A percentile compares a stretch with the other conserved stretches of the same genome.
phyloP scores from a whole-genome alignment of 2,797 vertebrate species.

The Enteromius unitaeniatus region DNA sequence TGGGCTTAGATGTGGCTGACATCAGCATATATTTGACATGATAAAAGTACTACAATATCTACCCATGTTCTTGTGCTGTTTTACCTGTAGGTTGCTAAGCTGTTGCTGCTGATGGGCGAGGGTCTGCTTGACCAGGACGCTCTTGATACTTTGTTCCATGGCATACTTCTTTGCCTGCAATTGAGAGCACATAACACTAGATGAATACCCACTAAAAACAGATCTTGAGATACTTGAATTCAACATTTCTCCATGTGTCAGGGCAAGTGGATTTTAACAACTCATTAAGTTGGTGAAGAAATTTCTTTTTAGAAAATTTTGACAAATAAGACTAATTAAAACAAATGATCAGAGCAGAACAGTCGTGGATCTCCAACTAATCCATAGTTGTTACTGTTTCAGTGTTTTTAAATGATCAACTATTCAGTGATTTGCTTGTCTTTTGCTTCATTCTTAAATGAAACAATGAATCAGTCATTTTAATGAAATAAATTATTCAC shows the following conservation, averaged over 20 bases:
- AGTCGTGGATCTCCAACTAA: no score
- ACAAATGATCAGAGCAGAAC: no score
- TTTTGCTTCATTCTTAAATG: background rate
- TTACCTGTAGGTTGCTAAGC: constrained; percentile 92
- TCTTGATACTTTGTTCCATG: constrained; percentile 97
- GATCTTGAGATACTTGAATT: background rate
- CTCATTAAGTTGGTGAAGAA: background rate
- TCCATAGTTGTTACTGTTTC: no score
- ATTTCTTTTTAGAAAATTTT: no score
- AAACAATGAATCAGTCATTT: background rate
- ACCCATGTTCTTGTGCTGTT: constrained; percentile 31
- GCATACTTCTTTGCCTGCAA: constrained; percentile 93
- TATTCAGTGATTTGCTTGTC: background rate
- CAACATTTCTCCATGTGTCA: background rate
- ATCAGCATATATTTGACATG: background rate
- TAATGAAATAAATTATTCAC: background rate
- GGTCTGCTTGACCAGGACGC: constrained; percentile 91
- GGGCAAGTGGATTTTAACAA: background rate
- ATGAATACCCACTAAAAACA: background rate
- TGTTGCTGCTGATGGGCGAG: constrained; percentile 93
- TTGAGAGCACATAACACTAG: constrained; percentile 11
- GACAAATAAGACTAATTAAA: no score
- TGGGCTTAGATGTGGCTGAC: background rate
- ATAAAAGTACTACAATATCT: background rate
- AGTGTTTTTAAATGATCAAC: no score